These are phyloP conservation scores for Neosilurus mollespiculum DNA, from an alignment of 2,797 vertebrate species.

Conservation along the genomic window DNA sequence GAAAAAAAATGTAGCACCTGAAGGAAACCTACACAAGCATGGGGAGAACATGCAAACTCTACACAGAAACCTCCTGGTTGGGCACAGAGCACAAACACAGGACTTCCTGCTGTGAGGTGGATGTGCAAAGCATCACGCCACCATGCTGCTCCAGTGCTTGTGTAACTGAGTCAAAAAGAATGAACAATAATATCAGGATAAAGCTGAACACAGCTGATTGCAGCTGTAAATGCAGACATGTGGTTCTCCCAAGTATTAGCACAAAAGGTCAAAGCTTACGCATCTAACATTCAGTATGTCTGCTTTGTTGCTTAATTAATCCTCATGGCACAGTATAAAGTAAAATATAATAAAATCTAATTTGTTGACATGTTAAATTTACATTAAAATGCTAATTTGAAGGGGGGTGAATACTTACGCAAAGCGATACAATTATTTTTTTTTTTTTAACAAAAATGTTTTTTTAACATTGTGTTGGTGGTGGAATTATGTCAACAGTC, in stretches of 20 bases:
- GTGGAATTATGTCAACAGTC: constrained; percentile 71
- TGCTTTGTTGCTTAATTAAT: not conserved
- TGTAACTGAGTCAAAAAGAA: not conserved
- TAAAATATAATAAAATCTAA: not conserved
- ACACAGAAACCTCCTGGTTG: no score
- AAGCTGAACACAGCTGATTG: not conserved
- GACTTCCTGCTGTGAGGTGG: no score
- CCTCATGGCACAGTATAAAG: not conserved
- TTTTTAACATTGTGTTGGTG: constrained; percentile 67
- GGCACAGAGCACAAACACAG: no score
- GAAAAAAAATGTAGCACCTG: no score
- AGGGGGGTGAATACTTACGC: not conserved
- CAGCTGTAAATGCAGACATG: not conserved
- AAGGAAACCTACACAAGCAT: no score
- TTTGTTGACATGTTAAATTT: no score
- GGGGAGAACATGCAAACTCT: no score
- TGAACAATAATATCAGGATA: not conserved
- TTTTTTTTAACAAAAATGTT: constrained; percentile 5
- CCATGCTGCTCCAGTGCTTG: no score
- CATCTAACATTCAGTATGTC: not conserved
- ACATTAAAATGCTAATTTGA: not conserved
- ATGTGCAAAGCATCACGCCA: no score
- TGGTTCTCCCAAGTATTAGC: not conserved
- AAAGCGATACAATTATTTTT: not conserved
- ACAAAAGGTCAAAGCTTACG: not conserved